Percentiles rank a stretch among this genome's conserved stretches.
phyloP scores from a whole-genome alignment of 2,113 vertebrate genomes.

The Cygnus buccinator region DNA sequence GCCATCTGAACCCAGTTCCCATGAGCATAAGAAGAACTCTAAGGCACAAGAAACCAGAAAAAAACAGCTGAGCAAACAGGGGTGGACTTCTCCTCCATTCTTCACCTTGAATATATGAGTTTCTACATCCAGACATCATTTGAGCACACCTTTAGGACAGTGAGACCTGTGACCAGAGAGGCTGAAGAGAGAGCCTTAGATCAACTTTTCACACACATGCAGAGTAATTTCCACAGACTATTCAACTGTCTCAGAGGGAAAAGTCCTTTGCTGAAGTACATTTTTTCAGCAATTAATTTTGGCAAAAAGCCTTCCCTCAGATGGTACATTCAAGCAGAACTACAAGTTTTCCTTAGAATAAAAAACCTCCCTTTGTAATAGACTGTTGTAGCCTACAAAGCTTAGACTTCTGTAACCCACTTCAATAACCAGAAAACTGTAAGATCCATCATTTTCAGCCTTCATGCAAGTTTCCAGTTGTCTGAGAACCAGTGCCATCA shows the following conservation, averaged over 20 bases:
- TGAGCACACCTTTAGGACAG: not conserved
- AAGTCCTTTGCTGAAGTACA: not conserved
- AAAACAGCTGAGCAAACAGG: not conserved
- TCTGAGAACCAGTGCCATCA: not conserved
- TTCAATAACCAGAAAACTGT: not conserved
- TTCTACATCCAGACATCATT: not conserved
- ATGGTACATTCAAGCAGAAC: not conserved
- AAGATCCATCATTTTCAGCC: conserved; percentile 38
- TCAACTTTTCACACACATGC: not conserved
- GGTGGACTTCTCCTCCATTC: not conserved
- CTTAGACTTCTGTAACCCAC: not conserved
- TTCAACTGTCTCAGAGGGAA: not conserved
- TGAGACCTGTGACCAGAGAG: not conserved
- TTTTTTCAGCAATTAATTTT: not conserved
- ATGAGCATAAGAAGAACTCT: not conserved
- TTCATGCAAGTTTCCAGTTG: not conserved
- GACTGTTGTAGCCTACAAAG: not conserved
- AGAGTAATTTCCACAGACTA: not conserved
- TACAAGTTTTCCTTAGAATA: not conserved
- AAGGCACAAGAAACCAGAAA: not conserved
- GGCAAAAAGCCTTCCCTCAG: not conserved
- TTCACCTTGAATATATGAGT: fast-evolving
- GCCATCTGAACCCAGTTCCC: not conserved
- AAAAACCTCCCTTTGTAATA: not conserved
- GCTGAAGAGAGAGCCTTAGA: not conserved